phyloP scores from a whole-genome alignment of 2,797 vertebrate genomes.

The Dendrocincla tyrannina region DNA sequence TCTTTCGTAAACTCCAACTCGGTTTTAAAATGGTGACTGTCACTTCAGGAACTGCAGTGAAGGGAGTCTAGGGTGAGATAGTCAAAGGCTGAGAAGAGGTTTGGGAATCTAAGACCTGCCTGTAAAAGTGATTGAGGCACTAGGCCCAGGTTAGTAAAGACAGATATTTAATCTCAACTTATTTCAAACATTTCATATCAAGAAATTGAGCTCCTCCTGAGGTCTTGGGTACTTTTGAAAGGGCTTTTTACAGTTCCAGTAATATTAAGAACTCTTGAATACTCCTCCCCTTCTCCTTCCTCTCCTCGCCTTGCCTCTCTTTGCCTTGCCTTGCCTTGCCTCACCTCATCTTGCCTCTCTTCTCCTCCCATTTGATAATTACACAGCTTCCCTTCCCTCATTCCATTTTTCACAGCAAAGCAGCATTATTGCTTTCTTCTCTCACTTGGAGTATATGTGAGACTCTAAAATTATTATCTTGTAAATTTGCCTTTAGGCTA shows the following conservation, averaged over 20 bases:
- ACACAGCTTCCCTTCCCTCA: neutral
- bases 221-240: neutral
- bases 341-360: neutral
- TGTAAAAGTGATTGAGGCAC: neutral
- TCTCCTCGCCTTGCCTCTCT: neutral
- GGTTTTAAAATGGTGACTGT: neutral
- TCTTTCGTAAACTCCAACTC: neutral
- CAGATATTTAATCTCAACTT: neutral
- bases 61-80: neutral
- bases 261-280: neutral
- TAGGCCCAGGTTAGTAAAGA: neutral
- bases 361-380: neutral
- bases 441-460: neutral
- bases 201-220: neutral
- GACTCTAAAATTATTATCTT: conserved; percentile 24
- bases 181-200: neutral
- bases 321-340: too few relatives aligned
- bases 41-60: neutral
- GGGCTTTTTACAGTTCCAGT: neutral
- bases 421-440: neutral
- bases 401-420: neutral
- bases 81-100: neutral
- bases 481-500: conserved; percentile 72
- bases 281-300: too few relatives aligned
- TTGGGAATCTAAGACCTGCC: neutral